Conservation (phyloP, 2,113 vertebrate species). For the Natator depressus region DNA sequence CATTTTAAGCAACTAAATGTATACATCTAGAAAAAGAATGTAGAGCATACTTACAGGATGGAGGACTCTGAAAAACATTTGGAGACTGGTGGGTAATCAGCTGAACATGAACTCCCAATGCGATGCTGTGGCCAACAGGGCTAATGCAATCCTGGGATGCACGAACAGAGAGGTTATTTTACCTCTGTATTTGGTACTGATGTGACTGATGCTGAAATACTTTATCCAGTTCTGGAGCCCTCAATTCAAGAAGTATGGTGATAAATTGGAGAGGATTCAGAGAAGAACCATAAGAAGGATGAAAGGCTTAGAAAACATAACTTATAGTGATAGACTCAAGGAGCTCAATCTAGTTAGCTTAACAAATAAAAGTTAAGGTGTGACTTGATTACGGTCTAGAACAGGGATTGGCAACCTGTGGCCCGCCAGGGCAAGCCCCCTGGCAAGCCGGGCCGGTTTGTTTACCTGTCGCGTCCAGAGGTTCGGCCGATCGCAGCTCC, state of each 20-base stretch:
- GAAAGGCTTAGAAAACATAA: background rate
- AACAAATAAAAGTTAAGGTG: background rate
- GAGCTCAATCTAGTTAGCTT: background rate
- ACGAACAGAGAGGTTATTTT: background rate
- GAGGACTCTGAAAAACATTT: background rate
- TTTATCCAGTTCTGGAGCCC: background rate
- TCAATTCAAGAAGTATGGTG: background rate
- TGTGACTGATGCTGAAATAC: background rate
- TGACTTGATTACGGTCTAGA: background rate
- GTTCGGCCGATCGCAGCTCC: too few relatives aligned
- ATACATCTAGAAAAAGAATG: background rate
- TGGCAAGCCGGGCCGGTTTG: too few relatives aligned
- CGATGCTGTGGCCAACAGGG: background rate
- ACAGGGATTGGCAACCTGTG: too few relatives aligned
- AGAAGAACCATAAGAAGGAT: background rate
- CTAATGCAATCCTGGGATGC: background rate
- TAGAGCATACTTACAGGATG: background rate
- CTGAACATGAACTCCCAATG: background rate
- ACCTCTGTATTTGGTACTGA: background rate
- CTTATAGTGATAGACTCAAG: background rate
- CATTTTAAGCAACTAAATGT: background rate
- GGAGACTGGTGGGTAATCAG: background rate
- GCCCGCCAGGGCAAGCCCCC: too few relatives aligned
- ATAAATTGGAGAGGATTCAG: background rate
- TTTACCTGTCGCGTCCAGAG: too few relatives aligned